Evolutionary conservation across 2,888 invertebrate species (phyloP), one percentile per base, ranked within the genome.

Genomic region (Pycnomerus fuliginosus): DNA sequence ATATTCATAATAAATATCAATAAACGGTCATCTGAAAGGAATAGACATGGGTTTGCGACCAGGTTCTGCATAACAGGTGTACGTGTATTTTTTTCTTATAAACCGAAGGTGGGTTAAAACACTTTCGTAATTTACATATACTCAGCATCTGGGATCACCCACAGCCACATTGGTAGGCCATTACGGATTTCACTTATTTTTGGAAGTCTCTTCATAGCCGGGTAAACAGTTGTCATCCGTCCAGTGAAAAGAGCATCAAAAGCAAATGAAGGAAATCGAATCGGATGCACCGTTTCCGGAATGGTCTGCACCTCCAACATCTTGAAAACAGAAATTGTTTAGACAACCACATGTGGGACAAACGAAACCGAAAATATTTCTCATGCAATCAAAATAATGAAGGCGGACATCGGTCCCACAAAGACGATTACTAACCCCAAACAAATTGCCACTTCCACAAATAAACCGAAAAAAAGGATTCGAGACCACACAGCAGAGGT

Each of bases 61-160:
- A 29, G 37, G 23, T 22, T 29, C 30, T 35, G 28, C 35, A 44
- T 23, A 40, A 45, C 45, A 45, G 45, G 45, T 45, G 45, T 45
- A 39, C 45, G 32, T 41, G 35, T 13, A 34, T 35, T 39, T 43
- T 44, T 44, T 16, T 39, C 31, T 22, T 34, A 25, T 37, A 33
- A 28, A 29, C n/a, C 24, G 35, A 29, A 44, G 44, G 44, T 29
- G 24, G 44, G 27, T 12, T 22, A 2, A 8, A 20, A 20, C 8
- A 35, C 17, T 43, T 23, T 27, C 41, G 14, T 20, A 14, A 42
- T 42, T 42, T 42, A 29, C 42, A 36, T 42, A 16, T 13, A 30
- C 22, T 22, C 32, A 35, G 27, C 44, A 35, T 39, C 34, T 35
- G 39, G 29, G 34, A 39, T 34, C 44, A 38, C 44, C 44, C 44